Evolutionary conservation across 2,113 vertebrate genomes (phyloP).

Genomic region (Labeo catla): DNA sequence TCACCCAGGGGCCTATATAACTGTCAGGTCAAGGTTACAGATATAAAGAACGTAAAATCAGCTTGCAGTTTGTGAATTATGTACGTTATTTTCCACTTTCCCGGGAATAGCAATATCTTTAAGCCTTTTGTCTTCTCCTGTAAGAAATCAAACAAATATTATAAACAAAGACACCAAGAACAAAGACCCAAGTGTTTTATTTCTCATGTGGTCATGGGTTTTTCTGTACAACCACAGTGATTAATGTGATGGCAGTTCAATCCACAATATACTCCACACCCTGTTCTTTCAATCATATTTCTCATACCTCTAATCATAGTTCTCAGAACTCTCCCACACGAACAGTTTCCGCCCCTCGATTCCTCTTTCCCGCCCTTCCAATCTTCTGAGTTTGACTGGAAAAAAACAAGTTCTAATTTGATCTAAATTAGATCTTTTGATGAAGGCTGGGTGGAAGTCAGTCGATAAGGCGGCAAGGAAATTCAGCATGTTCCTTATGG

Average conservation of each 20-base stretch:
- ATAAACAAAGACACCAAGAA: not conserved
- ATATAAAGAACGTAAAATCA: slow-evolving; percentile 37
- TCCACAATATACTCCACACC: slow-evolving; percentile 45
- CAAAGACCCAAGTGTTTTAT: not conserved
- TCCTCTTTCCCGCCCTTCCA: slow-evolving; percentile 36
- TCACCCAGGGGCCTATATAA: slow-evolving; percentile 29
- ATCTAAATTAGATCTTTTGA: slow-evolving; percentile 51
- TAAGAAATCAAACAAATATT: slow-evolving; percentile 8
- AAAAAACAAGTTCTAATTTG: slow-evolving; percentile 46
- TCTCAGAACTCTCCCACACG: slow-evolving; percentile 44
- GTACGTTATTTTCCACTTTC: not conserved
- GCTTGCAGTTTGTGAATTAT: slow-evolving; percentile 5
- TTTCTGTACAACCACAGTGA: slow-evolving; percentile 41
- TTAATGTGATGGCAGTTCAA: slow-evolving; percentile 32
- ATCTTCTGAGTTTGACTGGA: slow-evolving; percentile 29
- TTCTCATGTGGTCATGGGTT: slow-evolving; percentile 4
- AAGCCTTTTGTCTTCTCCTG: not conserved
- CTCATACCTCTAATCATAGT: slow-evolving; percentile 43
- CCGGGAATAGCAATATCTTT: not conserved
- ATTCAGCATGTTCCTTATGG: slow-evolving; percentile 33
- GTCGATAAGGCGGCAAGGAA: slow-evolving; percentile 46
- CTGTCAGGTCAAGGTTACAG: slow-evolving; percentile 53
- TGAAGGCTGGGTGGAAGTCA: slow-evolving; percentile 31
- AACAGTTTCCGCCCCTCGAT: slow-evolving; percentile 46
- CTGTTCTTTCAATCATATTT: slow-evolving; percentile 50